Conservation (phyloP, 1,140 invertebrate genomes). For the Sminthurides bifidus region DNA sequence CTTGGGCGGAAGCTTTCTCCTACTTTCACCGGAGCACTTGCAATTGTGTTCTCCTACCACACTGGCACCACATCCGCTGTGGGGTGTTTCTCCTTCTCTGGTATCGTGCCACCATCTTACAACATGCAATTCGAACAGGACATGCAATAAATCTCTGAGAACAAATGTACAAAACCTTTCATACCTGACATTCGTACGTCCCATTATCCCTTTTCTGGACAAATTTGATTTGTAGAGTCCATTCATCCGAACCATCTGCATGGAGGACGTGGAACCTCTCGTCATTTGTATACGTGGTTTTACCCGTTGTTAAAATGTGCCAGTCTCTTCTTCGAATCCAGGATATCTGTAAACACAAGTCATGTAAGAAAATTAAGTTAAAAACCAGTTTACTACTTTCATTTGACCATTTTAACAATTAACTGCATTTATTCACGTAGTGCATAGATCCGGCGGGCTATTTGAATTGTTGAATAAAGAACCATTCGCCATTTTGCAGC, state of each 20-base stretch:
- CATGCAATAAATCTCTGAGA: neutral
- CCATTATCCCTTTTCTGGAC: slow-evolving; percentile 42
- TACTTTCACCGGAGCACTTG: neutral
- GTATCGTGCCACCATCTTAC: too few relatives aligned
- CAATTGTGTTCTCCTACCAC: too few relatives aligned
- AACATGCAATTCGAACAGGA: neutral
- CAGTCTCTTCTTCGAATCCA: slow-evolving; percentile 40
- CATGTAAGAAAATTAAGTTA: too few relatives aligned
- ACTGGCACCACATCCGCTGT: too few relatives aligned
- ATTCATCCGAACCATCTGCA: slow-evolving; percentile 41
- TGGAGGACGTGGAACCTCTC: slow-evolving; percentile 39
- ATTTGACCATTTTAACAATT: too few relatives aligned
- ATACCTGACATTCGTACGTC: slow-evolving; percentile 44
- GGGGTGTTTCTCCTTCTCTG: too few relatives aligned
- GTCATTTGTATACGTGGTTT: slow-evolving; percentile 39
- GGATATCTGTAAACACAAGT: slow-evolving; percentile 39
- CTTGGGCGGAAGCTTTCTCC: neutral
- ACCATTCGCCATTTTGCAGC: too few relatives aligned
- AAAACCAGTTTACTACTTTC: too few relatives aligned
- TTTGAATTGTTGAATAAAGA: too few relatives aligned
- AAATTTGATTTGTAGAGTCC: slow-evolving; percentile 45
- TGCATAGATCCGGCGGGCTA: too few relatives aligned
- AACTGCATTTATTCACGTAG: too few relatives aligned
- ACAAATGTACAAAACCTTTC: neutral
- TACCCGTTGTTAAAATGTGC: slow-evolving; percentile 40